A percentile compares a stretch with the other conserved stretches of the same genome.
phyloP scores from a whole-genome alignment of 2,797 vertebrate species.

The Chlorospingus semifuscus region DNA sequence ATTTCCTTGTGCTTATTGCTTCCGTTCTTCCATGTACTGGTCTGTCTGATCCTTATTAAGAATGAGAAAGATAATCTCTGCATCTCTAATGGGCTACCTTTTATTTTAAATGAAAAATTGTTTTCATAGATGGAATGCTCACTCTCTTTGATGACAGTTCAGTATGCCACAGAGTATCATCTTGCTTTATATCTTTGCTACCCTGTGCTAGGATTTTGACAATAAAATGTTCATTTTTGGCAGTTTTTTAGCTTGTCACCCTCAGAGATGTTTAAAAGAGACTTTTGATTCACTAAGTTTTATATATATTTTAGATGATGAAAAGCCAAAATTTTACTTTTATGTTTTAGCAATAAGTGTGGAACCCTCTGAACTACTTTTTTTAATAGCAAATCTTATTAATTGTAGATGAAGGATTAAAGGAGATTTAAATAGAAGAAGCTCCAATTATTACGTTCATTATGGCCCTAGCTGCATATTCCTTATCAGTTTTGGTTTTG shows the following conservation, averaged over 20 bases:
- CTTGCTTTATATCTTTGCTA: background rate
- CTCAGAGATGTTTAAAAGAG: conserved; percentile 62
- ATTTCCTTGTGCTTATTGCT: background rate
- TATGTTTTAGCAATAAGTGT: conserved; percentile 68
- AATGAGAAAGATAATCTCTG: background rate
- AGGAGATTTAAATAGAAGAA: conserved; percentile 61
- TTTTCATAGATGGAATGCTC: background rate
- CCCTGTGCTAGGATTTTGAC: conserved; percentile 40
- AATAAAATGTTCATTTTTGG: conserved; percentile 44
- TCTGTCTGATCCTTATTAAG: background rate
- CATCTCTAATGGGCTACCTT: background rate
- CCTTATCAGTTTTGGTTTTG: background rate
- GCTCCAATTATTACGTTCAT: background rate
- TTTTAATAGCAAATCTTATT: conserved; percentile 61
- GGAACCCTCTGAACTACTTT: conserved; percentile 59
- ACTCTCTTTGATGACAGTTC: background rate
- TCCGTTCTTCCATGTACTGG: background rate
- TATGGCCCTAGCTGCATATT: background rate
- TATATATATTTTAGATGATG: conserved; percentile 70
- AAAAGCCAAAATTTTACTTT: conserved; percentile 74
- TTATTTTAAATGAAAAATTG: conserved; percentile 27
- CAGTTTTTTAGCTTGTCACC: conserved; percentile 53
- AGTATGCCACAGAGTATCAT: background rate
- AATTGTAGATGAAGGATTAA: conserved; percentile 75
- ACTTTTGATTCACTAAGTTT: conserved; percentile 67